These are phyloP conservation scores for Cebidichthys violaceus DNA, from an alignment of 2,113 vertebrate species.

Conservation along the genomic window DNA sequence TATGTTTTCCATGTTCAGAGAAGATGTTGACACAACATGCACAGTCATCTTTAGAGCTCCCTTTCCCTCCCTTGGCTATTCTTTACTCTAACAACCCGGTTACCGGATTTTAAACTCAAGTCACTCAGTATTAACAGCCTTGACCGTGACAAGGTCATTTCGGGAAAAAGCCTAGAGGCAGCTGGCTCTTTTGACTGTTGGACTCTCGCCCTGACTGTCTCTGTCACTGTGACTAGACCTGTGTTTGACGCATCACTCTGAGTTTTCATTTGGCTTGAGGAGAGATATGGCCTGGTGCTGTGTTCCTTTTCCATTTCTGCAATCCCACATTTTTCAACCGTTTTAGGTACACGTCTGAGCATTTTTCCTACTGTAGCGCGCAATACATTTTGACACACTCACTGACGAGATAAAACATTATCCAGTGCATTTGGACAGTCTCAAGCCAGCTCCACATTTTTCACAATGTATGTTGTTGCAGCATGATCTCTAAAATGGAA, in stretches of 20 bases:
- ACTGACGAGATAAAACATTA: conserved; percentile 11
- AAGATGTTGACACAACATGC: neutral
- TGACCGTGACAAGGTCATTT: conserved; percentile 73
- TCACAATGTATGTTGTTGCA: conserved; percentile 14
- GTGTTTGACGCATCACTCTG: conserved; percentile 65
- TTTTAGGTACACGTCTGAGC: conserved; percentile 49
- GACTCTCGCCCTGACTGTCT: conserved; percentile 57
- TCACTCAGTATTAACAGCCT: conserved; percentile 54
- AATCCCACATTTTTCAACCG: conserved; percentile 62
- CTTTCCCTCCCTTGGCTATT: conserved; percentile 12
- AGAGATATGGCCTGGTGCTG: conserved; percentile 57
- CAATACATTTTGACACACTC: conserved; percentile 40
- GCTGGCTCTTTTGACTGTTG: conserved; percentile 59
- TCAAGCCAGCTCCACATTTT: conserved; percentile 4
- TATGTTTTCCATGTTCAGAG: conserved; percentile 1
- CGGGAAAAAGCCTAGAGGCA: conserved; percentile 44
- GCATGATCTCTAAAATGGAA: conserved; percentile 33
- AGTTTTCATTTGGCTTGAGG: conserved; percentile 67
- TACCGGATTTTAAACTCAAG: conserved; percentile 53
- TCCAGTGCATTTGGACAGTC: conserved; percentile 17
- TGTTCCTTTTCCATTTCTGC: conserved; percentile 58
- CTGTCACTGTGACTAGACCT: conserved; percentile 60
- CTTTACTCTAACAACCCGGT: conserved; percentile 34
- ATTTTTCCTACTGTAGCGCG: conserved; percentile 34
- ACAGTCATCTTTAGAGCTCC: conserved; percentile 13